phyloP scores from a whole-genome alignment of 2,113 vertebrate genomes.

The Platichthys stellatus region DNA sequence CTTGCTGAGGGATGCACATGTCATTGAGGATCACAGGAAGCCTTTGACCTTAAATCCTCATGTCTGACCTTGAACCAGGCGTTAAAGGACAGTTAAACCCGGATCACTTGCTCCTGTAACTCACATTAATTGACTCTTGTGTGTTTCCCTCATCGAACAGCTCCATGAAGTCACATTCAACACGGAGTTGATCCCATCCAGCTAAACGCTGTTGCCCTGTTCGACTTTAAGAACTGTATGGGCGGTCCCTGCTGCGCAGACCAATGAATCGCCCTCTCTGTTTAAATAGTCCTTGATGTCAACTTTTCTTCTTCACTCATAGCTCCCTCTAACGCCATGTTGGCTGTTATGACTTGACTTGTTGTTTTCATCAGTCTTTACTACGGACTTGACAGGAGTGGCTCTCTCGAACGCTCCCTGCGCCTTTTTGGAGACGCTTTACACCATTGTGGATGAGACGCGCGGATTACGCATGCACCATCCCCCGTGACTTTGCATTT shows the following conservation, averaged over 20 bases:
- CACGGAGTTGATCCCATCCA: constrained; percentile 30
- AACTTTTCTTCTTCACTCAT: constrained; percentile 84
- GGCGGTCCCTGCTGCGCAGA: constrained; percentile 80
- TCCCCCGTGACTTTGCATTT: constrained; percentile 47
- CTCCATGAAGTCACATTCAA: constrained; percentile 35
- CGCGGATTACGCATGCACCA: constrained; percentile 57
- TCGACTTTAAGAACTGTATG: constrained; percentile 69
- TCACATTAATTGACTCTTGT: neutral
- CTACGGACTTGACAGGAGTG: constrained; percentile 82
- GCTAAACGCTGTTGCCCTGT: constrained; percentile 38
- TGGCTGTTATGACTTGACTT: constrained; percentile 86
- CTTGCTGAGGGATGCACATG: neutral
- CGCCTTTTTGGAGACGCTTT: constrained; percentile 51
- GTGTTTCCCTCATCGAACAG: constrained; percentile 1
- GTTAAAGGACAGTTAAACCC: constrained; percentile 4
- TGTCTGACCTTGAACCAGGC: neutral
- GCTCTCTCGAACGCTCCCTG: constrained; percentile 45
- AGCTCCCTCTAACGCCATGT: constrained; percentile 93
- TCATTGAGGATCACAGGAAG: constrained; percentile 6
- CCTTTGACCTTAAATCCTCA: constrained; percentile 4
- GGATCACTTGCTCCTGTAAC: neutral
- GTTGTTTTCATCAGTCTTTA: constrained; percentile 72
- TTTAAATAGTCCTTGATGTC: constrained; percentile 94
- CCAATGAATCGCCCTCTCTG: constrained; percentile 86
- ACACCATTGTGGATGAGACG: constrained; percentile 56